Percentiles rank a stretch among this genome's conserved stretches.
Evolutionary conservation across 2,113 vertebrate genomes (phyloP).

Genomic region (Corythoichthys haematopterus): DNA sequence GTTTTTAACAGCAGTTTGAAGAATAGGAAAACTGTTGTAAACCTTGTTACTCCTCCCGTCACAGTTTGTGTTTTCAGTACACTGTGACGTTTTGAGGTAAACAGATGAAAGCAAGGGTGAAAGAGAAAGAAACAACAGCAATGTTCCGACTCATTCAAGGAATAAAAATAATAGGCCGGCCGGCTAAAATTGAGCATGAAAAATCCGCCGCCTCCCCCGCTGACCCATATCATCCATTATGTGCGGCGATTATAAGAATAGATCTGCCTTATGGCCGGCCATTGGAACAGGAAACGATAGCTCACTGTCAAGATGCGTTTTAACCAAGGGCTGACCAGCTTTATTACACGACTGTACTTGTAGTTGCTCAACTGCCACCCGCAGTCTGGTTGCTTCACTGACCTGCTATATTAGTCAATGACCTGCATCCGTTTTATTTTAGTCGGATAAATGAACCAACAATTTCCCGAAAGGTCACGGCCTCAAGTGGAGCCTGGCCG

Average conservation of each 20-base stretch:
- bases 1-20: not conserved
- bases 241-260: slow-evolving; percentile 74
- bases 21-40: slow-evolving; percentile 14
- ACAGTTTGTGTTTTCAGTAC: slow-evolving; percentile 17
- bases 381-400: slow-evolving; percentile 35
- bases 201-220: slow-evolving; percentile 72
- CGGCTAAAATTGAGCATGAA: slow-evolving; percentile 77
- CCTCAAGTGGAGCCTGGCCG: slow-evolving; percentile 40
- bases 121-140: slow-evolving; percentile 50
- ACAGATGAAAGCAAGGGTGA: slow-evolving; percentile 67
- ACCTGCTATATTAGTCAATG: slow-evolving; percentile 39
- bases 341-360: slow-evolving; percentile 41
- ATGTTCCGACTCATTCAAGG: slow-evolving; percentile 50
- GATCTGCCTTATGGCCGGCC: slow-evolving; percentile 71
- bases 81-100: slow-evolving; percentile 50
- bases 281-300: slow-evolving; percentile 64
- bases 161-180: slow-evolving; percentile 70
- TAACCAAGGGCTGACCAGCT: slow-evolving; percentile 57
- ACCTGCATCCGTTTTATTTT: slow-evolving; percentile 37
- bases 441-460: slow-evolving; percentile 60
- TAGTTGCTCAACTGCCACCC: slow-evolving; percentile 25
- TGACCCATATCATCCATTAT: slow-evolving; percentile 80
- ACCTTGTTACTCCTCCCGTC: slow-evolving; percentile 19
- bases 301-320: slow-evolving; percentile 68
- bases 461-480: slow-evolving; percentile 44